Percentiles rank a stretch among this genome's conserved stretches.
Evolutionary conservation across 2,113 vertebrate genomes (phyloP).

Genomic region (Ornithorhynchus anatinus): DNA sequence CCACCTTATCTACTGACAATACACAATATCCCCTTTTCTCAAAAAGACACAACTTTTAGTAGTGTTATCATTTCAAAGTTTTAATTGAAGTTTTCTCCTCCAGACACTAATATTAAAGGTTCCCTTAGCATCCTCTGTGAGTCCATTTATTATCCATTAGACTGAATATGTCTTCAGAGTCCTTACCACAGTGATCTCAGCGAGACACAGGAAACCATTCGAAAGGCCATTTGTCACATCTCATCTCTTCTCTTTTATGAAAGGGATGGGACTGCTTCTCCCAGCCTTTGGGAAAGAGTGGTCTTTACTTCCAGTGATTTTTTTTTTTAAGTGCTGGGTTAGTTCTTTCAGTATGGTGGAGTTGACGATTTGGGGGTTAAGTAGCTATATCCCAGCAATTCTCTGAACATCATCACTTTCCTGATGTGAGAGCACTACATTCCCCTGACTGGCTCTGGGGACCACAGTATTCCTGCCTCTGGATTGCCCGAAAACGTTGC

Average conservation of each 20-base stretch:
- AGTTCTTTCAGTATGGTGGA: constrained; percentile 39
- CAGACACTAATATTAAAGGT: constrained; percentile 17
- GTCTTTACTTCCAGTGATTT: constrained; percentile 52
- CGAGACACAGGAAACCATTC: constrained; percentile 38
- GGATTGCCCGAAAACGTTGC: constrained; percentile 37
- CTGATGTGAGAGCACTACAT: constrained; percentile 53
- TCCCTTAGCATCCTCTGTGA: constrained; percentile 29
- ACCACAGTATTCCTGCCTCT: constrained; percentile 46
- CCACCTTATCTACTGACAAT: background rate
- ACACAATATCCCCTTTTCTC: background rate
- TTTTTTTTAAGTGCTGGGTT: constrained; percentile 47
- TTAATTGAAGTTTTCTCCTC: constrained; percentile 38
- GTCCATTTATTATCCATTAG: constrained; percentile 27
- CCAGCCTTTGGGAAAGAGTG: constrained; percentile 52
- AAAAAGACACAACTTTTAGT: background rate
- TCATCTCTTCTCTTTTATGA: constrained; percentile 40
- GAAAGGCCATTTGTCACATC: constrained; percentile 39
- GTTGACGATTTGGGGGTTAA: constrained; percentile 37
- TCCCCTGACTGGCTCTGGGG: constrained; percentile 49
- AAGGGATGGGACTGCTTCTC: constrained; percentile 43
- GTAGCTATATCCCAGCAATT: constrained; percentile 45
- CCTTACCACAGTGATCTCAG: constrained; percentile 37
- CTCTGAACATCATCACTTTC: constrained; percentile 57
- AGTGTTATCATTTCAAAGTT: constrained; percentile 33
- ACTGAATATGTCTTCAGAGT: background rate